These are phyloP conservation scores for Falco peregrinus DNA, from an alignment of 2,797 vertebrate genomes.

Conservation along the genomic window DNA sequence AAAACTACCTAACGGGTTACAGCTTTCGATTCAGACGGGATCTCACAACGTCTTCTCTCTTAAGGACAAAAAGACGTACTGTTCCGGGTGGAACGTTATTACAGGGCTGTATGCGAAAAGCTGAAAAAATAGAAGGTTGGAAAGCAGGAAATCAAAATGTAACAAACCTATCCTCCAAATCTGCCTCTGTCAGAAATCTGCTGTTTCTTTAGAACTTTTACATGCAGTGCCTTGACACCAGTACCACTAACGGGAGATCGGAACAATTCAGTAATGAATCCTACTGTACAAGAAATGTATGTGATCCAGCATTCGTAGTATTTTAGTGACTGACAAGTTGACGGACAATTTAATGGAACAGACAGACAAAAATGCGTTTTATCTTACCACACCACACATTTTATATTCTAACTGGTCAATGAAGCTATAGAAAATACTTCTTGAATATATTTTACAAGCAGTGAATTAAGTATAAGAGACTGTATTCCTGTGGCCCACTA, in stretches of 20 bases:
- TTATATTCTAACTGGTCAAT: background rate
- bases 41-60: background rate
- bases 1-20: background rate
- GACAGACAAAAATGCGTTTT: slow-evolving; percentile 41
- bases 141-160: background rate
- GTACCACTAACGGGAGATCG: background rate
- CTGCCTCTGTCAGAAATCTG: slow-evolving; percentile 38
- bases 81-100: background rate
- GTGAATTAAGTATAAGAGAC: background rate
- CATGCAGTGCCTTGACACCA: background rate
- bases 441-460: background rate
- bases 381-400: slow-evolving; percentile 27
- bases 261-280: background rate
- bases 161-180: background rate
- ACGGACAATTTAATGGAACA: slow-evolving; percentile 57
- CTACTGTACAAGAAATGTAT: background rate
- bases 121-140: background rate
- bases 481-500: background rate
- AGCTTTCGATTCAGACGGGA: background rate
- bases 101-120: background rate
- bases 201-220: slow-evolving; percentile 34
- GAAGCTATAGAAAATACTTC: slow-evolving; percentile 11
- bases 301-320: background rate
- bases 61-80: background rate
- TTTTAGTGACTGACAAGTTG: slow-evolving; percentile 8